phyloP scores from a whole-genome alignment of 2,888 invertebrate species.

The Conchocele bisecta region DNA sequence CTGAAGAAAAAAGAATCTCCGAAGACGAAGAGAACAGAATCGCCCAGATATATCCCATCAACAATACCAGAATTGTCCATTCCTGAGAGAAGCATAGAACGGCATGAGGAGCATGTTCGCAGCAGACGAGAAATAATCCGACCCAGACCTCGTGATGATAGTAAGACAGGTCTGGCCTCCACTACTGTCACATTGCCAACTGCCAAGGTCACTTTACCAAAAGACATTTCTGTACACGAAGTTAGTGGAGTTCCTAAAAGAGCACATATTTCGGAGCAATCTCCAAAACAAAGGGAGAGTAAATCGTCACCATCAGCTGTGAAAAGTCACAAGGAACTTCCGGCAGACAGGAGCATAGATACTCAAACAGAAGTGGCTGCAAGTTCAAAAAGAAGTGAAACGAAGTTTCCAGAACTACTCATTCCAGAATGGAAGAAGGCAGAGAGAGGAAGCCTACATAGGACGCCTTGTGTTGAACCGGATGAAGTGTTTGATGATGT shows the following conservation, averaged over 20 bases:
- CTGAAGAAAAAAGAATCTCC: slow-evolving; percentile 50
- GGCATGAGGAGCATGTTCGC: slow-evolving; percentile 47
- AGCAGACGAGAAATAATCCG: not conserved
- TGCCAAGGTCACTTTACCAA: slow-evolving; percentile 59
- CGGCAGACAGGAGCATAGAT: not conserved
- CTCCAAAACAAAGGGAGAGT: slow-evolving; percentile 24
- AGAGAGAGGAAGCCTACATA: slow-evolving; percentile 16
- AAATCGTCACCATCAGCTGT: slow-evolving; percentile 11
- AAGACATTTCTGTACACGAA: slow-evolving; percentile 65
- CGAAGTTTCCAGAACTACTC: slow-evolving; percentile 70
- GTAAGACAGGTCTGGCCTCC: slow-evolving; percentile 18
- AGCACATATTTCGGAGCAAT: too few relatives aligned
- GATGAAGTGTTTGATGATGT: slow-evolving; percentile 55
- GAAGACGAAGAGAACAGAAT: slow-evolving; percentile 46
- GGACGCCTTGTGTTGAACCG: slow-evolving; percentile 37
- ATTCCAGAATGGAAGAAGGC: slow-evolving; percentile 69
- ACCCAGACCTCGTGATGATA: not conserved
- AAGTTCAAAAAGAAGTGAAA: slow-evolving; percentile 10
- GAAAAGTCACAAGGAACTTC: slow-evolving; percentile 15
- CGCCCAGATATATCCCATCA: slow-evolving; percentile 33
- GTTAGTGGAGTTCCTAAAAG: slow-evolving; percentile 56
- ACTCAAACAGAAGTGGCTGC: slow-evolving; percentile 3
- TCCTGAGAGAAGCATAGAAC: slow-evolving; percentile 45
- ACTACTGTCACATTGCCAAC: slow-evolving; percentile 59
- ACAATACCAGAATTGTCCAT: slow-evolving; percentile 25